Conservation (phyloP, 2,113 vertebrate genomes). For the Willisornis vidua region DNA sequence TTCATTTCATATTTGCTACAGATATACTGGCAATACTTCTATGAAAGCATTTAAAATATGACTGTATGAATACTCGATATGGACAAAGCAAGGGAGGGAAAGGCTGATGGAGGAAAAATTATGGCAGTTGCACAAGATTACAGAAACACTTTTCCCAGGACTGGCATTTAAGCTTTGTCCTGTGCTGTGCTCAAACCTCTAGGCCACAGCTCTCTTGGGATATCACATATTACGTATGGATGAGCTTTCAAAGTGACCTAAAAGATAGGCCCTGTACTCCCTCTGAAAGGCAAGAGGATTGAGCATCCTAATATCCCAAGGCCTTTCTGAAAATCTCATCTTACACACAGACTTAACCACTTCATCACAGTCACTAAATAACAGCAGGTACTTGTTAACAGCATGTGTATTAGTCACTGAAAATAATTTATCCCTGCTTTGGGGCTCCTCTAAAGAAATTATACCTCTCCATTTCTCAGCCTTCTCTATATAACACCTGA, state of each 20-base stretch:
- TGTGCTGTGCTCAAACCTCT: background rate
- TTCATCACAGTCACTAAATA: constrained; percentile 13
- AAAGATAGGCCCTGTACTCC: background rate
- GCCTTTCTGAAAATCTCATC: constrained; percentile 1
- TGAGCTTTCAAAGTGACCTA: constrained; percentile 43
- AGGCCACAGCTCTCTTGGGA: background rate
- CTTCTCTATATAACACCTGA: constrained; percentile 26
- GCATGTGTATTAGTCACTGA: constrained; percentile 4
- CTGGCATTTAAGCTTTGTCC: background rate
- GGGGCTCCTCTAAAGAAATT: constrained; percentile 15
- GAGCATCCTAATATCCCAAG: background rate
- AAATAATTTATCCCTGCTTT: constrained; percentile 44
- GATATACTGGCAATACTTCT: background rate
- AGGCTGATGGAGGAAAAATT: background rate
- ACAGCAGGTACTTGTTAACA: constrained; percentile 42
- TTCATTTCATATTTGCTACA: background rate
- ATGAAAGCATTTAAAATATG: background rate
- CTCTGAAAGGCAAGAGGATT: background rate
- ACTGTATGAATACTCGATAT: background rate
- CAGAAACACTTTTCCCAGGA: background rate
- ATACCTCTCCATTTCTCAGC: background rate
- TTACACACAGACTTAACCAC: background rate
- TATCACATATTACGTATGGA: background rate
- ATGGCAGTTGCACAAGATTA: background rate
- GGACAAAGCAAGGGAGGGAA: background rate